These are phyloP conservation scores for Fragum sueziense DNA, from an alignment of 2,888 invertebrate genomes.

Conservation along the genomic window DNA sequence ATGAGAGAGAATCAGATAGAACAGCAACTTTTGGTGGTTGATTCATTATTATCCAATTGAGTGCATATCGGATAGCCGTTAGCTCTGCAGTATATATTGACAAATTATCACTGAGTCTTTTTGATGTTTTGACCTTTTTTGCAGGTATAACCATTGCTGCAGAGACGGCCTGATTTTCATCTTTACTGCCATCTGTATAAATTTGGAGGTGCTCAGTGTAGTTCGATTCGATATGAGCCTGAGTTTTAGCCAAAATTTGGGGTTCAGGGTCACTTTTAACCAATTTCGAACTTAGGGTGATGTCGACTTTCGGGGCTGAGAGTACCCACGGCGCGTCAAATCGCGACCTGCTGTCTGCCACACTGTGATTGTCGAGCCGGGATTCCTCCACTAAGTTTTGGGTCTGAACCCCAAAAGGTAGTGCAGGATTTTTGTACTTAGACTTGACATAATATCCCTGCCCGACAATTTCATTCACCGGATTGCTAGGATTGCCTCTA, in stretches of 20 bases:
- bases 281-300: background rate
- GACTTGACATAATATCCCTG: background rate
- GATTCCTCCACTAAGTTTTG: background rate
- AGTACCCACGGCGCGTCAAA: background rate
- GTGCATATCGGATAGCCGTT: background rate
- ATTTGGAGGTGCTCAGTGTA: conserved; percentile 15
- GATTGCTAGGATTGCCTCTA: background rate
- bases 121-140: background rate
- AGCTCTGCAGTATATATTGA: conserved; percentile 18
- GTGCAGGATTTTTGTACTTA: background rate
- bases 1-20: conserved; percentile 12
- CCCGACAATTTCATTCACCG: conserved; percentile 5
- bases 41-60: background rate
- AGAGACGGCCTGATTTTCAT: background rate
- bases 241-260: background rate
- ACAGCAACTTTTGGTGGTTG: conserved; percentile 2
- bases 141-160: conserved; percentile 7
- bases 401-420: background rate
- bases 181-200: conserved; percentile 21
- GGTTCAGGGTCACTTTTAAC: conserved; percentile 10
- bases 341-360: background rate
- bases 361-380: background rate
- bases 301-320: background rate
- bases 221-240: background rate
- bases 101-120: conserved; percentile 8